phyloP scores from a whole-genome alignment of 2,797 vertebrate species.

The Hydrophis major region DNA sequence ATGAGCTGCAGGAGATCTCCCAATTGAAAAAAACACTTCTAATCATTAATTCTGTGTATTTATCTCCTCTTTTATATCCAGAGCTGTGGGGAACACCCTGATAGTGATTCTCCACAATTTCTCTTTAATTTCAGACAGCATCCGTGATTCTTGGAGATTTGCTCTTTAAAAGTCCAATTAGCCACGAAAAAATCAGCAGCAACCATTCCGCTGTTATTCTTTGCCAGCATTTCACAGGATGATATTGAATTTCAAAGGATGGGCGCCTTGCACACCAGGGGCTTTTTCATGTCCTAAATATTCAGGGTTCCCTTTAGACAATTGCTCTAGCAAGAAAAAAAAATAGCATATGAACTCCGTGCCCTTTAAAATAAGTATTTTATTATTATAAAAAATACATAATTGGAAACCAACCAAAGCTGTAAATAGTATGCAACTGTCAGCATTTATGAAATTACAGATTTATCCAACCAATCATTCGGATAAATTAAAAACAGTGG shows the following conservation, averaged over 20 bases:
- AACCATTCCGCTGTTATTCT: not conserved
- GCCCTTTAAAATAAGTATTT: conserved; percentile 2
- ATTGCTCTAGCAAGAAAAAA: no score
- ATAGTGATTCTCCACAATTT: not conserved
- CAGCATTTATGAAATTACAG: not conserved
- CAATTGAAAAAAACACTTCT: not conserved
- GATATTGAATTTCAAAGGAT: not conserved
- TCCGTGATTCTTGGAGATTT: conserved; percentile 2
- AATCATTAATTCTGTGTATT: conserved; percentile 30
- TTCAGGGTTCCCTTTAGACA: not conserved
- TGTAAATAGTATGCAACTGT: not conserved
- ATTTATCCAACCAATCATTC: not conserved
- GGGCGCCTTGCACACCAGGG: not conserved
- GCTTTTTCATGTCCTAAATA: not conserved
- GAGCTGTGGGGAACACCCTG: conserved; percentile 4
- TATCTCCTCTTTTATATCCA: not conserved
- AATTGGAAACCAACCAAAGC: not conserved
- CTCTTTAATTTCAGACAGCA: not conserved
- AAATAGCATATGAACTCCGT: not conserved
- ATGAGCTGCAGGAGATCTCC: not conserved
- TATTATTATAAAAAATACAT: conserved; percentile 8
- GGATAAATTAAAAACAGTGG: not conserved
- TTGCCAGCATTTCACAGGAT: not conserved
- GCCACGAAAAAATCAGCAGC: not conserved
- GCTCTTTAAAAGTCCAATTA: conserved; percentile 12